Base-by-base conservation (phyloP, 35 echinoderm and acorn worm genomes). In the Lytechinus variegatus region DNA sequence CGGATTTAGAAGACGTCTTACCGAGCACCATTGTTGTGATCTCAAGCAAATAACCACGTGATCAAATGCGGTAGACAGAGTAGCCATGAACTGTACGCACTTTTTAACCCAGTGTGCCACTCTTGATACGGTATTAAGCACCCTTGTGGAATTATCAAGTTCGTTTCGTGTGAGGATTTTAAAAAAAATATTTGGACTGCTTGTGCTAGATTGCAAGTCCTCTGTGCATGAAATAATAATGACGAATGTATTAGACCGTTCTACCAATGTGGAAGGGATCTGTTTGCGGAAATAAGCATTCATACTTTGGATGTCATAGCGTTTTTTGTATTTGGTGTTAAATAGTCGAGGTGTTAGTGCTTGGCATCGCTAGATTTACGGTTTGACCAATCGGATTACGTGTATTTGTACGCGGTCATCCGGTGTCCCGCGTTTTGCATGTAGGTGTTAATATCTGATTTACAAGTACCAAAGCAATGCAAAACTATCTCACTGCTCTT, bases 1-100 rank as follows among this genome's bases (percentile, higher is more conserved):
- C 66, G 66, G 66, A n/a, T 79, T 79, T 79, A 79, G 66, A 24
- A 79, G 66, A 79, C 66, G 66, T 79, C 66, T 79, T 79, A 79
- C 66, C 24, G 66, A 24, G 66, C 19, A 24, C 66, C 66, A 79
- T 79, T 79, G 66, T 79, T 79, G 66, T 16, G 66, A 7, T 24
- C 6, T 4, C 19, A 79, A 24, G 66, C 66, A 24, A 79, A 79
- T 19, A 24, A 79, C 6, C 66, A 79, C 66, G 66, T 79, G 66
- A 79, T 79, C 14, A 79, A 79, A 79, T 24, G n/a, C 56, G 66
- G 16, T 24, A 79, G 66, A 79, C 66, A 24, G 33, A 79, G 66
- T 79, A 79, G 66, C 66, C 66, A 79, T 79, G 66, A 79, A 79
- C 66, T 79, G 16, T 79, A 79, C 66, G 66, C 66, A 79, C 66